These are phyloP conservation scores for Drosophila chauvacae DNA, from an alignment of 1,140 invertebrate genomes.

Conservation along the genomic window DNA sequence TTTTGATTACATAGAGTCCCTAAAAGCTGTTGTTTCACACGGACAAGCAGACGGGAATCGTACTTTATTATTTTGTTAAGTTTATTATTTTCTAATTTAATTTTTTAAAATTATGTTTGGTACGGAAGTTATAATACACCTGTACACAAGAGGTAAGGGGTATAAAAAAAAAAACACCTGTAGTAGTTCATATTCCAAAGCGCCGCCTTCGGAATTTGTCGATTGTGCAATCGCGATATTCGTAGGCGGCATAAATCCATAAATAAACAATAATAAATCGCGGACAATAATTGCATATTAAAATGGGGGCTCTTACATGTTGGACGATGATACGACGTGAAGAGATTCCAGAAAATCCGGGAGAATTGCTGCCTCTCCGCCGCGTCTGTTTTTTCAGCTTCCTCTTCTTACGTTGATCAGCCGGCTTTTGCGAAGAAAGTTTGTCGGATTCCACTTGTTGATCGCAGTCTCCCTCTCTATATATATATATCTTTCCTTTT, in stretches of 20 bases:
- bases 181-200: slow-evolving; percentile 41
- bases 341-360: slow-evolving; percentile 38
- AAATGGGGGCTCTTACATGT: slow-evolving; percentile 44
- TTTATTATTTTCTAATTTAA: neutral
- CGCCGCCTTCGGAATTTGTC: slow-evolving; percentile 39
- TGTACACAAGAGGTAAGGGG: neutral
- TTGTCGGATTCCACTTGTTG: slow-evolving; percentile 72
- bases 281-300: slow-evolving; percentile 79
- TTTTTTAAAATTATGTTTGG: neutral
- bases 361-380: slow-evolving; percentile 16
- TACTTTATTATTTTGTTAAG: too few relatives aligned
- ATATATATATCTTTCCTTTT: slow-evolving; percentile 24
- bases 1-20: neutral
- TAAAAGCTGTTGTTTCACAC: neutral
- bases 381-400: slow-evolving; percentile 2
- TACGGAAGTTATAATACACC: neutral
- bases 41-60: neutral
- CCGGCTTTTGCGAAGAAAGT: slow-evolving; percentile 76
- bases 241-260: slow-evolving; percentile 74
- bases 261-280: slow-evolving; percentile 78
- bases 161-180: slow-evolving; percentile 1
- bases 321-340: slow-evolving; percentile 19
- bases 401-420: slow-evolving; percentile 17
- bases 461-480: slow-evolving; percentile 39
- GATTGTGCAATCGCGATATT: slow-evolving; percentile 72